These are phyloP conservation scores for Xerus rutilus DNA, from an alignment of 2,797 vertebrate species.

Conservation along the genomic window DNA sequence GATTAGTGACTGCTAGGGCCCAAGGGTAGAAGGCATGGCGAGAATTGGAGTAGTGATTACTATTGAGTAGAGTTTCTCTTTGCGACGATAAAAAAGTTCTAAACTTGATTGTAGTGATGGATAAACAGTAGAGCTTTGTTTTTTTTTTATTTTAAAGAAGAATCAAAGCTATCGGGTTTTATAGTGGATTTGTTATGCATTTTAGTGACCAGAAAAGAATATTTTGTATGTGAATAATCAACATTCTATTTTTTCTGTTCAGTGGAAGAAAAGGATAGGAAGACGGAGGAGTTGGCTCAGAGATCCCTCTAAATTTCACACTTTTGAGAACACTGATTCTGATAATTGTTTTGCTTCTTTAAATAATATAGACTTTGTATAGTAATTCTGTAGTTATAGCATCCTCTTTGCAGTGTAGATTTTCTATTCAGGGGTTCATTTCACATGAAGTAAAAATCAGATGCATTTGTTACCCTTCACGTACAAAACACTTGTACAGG, in stretches of 20 bases:
- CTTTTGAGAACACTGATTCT: constrained; percentile 39
- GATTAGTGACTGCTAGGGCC: background rate
- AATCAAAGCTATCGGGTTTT: constrained; percentile 23
- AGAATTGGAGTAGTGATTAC: constrained; percentile 42
- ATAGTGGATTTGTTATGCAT: background rate
- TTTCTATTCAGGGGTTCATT: constrained; percentile 48
- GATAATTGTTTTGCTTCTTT: constrained; percentile 23
- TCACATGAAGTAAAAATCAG: constrained; percentile 45
- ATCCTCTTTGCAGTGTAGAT: constrained; percentile 1
- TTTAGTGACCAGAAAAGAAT: constrained; percentile 39
- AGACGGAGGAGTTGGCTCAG: constrained; percentile 8
- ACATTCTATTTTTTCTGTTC: constrained; percentile 36
- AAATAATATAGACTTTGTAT: constrained; percentile 32
- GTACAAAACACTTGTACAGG: background rate
- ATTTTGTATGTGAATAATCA: constrained; percentile 47
- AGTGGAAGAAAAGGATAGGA: constrained; percentile 18
- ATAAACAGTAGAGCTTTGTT: background rate
- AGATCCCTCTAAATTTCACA: constrained; percentile 18
- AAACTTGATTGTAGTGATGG: constrained; percentile 20
- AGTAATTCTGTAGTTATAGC: constrained; percentile 30
- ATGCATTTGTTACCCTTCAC: constrained; percentile 1
- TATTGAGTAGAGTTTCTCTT: constrained; percentile 28
- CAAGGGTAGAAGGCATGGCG: background rate
- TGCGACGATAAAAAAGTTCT: constrained; percentile 24
- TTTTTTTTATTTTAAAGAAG: constrained; percentile 1